Base-by-base conservation (phyloP, 2,797 vertebrate species). In the Enteromius paludinosus region DNA sequence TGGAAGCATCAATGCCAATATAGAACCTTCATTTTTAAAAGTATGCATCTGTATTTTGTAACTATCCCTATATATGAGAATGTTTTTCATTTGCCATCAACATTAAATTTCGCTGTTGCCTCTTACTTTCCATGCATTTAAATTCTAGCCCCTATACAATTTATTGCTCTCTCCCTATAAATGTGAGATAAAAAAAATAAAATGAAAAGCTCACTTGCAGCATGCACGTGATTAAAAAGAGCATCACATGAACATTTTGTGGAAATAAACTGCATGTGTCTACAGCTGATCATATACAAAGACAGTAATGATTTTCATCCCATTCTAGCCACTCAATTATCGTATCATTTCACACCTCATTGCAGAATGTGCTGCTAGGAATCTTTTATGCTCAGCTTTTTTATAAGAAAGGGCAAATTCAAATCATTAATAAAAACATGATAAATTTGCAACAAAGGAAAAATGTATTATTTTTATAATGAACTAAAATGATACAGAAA, bases 81-180 rank as follows among this genome's bases (percentile, higher is more conserved):
- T 89, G 90, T 91, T 86, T 90, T 91, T 52, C 28, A 30, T 73
- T 88, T 78, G 69, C 84, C 86, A 90, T 82, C 87, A 78, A 89
- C 84, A 87, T 91, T 93, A 91, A 71, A 94, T 61, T 59, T 62
- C 1, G 3, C 43, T 43, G 41, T 30, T n/a, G 59, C 45, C 61
- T 75, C 28, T 35, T 79, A 52, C 7, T 79, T 52, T 79, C 1
- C 23, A 59, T 9, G n/a, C 68, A 45, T 78, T 25, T 4, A 20
- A 25, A 35, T 80, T 65, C 15, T 65, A 20, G 64, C 23, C 23
- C 18, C 74, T 38, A 28, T 18, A 15, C 10, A 15, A 43, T 83
- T 84, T 23, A 81, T 52, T 61, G 5, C 72, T 65, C 33, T 28
- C 47, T 28, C 59, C 54, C 5, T 79, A 54, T 72, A 33, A 72